Percentiles rank a stretch among this genome's conserved stretches.
Evolutionary conservation across 1,140 invertebrate species (phyloP).

Genomic region (Episyrphus balteatus): DNA sequence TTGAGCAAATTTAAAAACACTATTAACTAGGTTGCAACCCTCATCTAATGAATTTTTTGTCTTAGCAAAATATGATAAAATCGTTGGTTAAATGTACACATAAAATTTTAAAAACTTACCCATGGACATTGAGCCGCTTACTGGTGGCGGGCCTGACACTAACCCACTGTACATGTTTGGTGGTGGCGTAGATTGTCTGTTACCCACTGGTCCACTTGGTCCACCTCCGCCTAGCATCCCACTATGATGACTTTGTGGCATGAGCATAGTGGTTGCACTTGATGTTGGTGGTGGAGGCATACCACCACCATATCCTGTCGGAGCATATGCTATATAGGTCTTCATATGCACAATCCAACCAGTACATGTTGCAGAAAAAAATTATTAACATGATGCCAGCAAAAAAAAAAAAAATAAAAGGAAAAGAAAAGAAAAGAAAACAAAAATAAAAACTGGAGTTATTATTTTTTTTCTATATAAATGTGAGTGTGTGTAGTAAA

Average conservation of each 20-base stretch:
- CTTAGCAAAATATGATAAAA: too few relatives aligned
- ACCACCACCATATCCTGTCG: constrained; percentile 8
- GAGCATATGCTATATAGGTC: constrained; percentile 25
- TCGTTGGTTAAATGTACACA: neutral
- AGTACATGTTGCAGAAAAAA: neutral
- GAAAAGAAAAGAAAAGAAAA: too few relatives aligned
- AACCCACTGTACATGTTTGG: constrained; percentile 6
- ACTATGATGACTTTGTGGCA: constrained; percentile 10
- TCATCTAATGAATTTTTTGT: too few relatives aligned
- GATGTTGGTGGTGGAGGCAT: constrained; percentile 13
- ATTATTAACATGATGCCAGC: too few relatives aligned
- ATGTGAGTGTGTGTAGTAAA: too few relatives aligned
- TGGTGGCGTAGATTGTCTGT: constrained; percentile 16
- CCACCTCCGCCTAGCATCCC: neutral
- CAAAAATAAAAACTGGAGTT: too few relatives aligned
- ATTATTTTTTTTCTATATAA: too few relatives aligned
- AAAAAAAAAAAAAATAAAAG: too few relatives aligned
- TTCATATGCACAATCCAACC: constrained; percentile 2
- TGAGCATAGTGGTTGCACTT: constrained; percentile 17
- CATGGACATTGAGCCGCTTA: constrained; percentile 20
- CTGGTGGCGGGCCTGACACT: constrained; percentile 10
- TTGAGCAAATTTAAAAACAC: too few relatives aligned
- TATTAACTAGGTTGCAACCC: too few relatives aligned
- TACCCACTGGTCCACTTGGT: neutral
- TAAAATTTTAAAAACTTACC: constrained; percentile 13